Conservation (phyloP, 35 echinoderm and acorn worm species). For the Strongylocentrotus purpuratus region DNA sequence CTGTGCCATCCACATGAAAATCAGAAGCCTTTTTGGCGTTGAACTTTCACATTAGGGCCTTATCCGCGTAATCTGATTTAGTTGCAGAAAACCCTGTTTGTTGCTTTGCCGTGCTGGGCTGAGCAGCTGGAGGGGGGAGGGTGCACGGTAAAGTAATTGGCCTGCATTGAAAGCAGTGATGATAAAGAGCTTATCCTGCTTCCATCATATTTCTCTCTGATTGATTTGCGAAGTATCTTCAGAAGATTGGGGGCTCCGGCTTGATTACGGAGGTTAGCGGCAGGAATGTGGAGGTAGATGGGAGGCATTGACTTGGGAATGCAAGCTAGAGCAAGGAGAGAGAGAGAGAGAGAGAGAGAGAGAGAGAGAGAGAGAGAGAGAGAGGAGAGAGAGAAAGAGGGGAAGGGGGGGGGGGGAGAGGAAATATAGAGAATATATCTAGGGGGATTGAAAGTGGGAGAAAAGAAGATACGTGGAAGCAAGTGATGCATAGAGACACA, state of each 20-base stretch:
- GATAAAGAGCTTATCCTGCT: neutral
- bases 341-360: too few relatives aligned
- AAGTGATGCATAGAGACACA: neutral
- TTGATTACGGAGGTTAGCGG: neutral
- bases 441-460: too few relatives aligned
- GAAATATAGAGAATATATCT: too few relatives aligned
- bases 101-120: neutral
- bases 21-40: neutral
- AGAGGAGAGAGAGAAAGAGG: neutral
- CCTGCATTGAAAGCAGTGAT: conserved; percentile 14
- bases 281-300: neutral
- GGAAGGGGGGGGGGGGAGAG: neutral
- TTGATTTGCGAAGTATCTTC: conserved; percentile 21
- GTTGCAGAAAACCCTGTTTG: conserved; percentile 24
- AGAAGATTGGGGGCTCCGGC: neutral
- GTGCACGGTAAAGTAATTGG: neutral
- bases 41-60: neutral
- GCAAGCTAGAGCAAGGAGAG: too few relatives aligned
- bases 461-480: neutral
- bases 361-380: too few relatives aligned
- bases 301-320: conserved; percentile 27
- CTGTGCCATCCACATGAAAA: neutral
- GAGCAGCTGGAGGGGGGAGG: neutral
- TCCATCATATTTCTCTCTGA: conserved; percentile 22
- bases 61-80: conserved; percentile 3